Evolutionary conservation across 2,888 invertebrate genomes (phyloP).

Genomic region (Thereva nobilitata): DNA sequence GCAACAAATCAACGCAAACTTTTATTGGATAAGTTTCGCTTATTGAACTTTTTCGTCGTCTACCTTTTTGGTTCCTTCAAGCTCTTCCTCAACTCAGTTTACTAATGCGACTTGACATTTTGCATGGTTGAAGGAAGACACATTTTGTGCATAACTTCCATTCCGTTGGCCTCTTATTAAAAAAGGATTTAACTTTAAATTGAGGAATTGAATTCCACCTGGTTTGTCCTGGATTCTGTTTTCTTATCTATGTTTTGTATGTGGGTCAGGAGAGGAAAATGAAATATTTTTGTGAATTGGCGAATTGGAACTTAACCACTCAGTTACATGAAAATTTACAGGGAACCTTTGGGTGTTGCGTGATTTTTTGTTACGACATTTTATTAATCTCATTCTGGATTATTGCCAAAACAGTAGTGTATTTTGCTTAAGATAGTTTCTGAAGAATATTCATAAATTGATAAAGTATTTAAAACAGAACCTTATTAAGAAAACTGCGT

Average conservation of each 20-base stretch:
- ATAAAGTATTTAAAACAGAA: too few relatives aligned
- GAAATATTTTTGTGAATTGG: conserved; percentile 8
- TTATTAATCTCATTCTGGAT: too few relatives aligned
- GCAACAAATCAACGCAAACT: conserved; percentile 41
- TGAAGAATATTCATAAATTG: too few relatives aligned
- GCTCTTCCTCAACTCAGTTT: conserved; percentile 2
- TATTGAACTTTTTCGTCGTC: conserved; percentile 13
- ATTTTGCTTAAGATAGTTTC: too few relatives aligned
- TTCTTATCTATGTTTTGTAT: too few relatives aligned
- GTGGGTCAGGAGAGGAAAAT: neutral
- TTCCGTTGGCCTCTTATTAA: conserved; percentile 34
- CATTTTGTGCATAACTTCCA: conserved; percentile 24
- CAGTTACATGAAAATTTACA: too few relatives aligned
- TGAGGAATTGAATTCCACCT: conserved; percentile 38
- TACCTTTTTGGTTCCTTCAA: neutral
- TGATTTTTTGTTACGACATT: too few relatives aligned
- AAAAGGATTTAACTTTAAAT: conserved; percentile 42
- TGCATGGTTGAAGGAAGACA: conserved; percentile 23
- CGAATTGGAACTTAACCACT: too few relatives aligned
- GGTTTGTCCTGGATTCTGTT: conserved; percentile 9
- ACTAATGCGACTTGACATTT: conserved; percentile 33
- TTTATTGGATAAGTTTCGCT: conserved; percentile 41
- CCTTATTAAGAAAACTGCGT: too few relatives aligned
- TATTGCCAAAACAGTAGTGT: too few relatives aligned
- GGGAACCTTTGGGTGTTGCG: too few relatives aligned